A percentile compares a stretch with the other conserved stretches of the same genome.
These are phyloP conservation scores for Neogale vison DNA, from an alignment of 2,113 vertebrate genomes.

Conservation along the genomic window DNA sequence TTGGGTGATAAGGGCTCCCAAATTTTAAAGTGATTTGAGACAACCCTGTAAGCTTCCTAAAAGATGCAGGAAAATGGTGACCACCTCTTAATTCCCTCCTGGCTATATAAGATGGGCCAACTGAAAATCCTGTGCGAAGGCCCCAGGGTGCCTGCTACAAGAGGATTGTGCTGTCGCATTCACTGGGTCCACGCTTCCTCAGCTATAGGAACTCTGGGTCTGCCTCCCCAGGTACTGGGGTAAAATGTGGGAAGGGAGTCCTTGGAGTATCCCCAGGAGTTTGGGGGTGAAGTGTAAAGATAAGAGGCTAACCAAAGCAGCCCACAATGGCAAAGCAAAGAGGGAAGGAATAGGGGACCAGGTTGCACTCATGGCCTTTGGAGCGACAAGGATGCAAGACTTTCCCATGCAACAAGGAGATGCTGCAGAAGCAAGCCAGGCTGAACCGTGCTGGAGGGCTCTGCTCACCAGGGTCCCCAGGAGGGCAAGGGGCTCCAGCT, in stretches of 20 bases:
- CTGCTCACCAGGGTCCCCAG: background rate
- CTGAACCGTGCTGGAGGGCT: background rate
- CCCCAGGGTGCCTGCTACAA: background rate
- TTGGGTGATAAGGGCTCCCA: background rate
- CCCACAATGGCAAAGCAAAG: background rate
- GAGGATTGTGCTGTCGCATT: background rate
- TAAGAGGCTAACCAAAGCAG: background rate
- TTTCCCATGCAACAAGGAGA: background rate
- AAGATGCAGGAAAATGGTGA: background rate
- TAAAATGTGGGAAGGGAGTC: background rate
- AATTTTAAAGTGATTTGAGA: background rate
- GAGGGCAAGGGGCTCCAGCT: background rate
- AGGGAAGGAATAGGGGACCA: background rate
- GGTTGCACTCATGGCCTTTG: background rate
- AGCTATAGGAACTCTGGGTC: background rate
- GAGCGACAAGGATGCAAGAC: background rate
- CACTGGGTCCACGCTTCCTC: background rate
- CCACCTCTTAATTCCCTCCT: background rate
- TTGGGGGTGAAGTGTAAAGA: background rate
- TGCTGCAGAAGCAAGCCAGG: background rate
- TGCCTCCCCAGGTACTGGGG: background rate
- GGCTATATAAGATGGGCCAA: background rate
- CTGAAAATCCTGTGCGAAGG: background rate
- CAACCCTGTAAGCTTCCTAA: background rate
- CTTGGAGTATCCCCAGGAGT: background rate